Conservation (phyloP, 1,140 invertebrate genomes). For the Coptotermes formosanus region DNA sequence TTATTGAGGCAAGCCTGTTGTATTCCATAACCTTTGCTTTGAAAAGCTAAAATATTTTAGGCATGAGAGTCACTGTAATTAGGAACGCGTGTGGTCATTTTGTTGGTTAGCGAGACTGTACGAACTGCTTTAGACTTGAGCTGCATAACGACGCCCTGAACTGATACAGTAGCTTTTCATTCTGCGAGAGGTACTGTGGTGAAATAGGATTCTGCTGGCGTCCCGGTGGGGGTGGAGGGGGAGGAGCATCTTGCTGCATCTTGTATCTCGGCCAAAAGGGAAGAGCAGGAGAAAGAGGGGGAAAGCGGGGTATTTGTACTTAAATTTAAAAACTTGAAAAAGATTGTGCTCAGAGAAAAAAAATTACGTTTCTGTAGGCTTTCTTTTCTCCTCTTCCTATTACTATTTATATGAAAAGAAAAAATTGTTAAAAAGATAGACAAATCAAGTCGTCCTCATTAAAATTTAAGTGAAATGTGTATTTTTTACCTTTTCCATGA, state of each 20-base stretch:
- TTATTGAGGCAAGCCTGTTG: no score
- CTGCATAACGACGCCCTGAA: neutral
- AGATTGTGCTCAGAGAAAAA: neutral
- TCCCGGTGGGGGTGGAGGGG: neutral
- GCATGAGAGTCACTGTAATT: no score
- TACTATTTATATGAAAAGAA: neutral
- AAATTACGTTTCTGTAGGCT: neutral
- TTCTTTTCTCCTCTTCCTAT: neutral
- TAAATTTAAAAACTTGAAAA: constrained; percentile 16
- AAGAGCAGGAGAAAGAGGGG: no score
- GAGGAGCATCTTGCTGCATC: no score
- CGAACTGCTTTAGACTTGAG: neutral
- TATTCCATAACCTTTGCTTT: no score
- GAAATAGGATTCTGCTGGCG: neutral
- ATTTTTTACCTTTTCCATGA: constrained; percentile 13
- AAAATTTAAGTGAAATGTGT: constrained; percentile 13
- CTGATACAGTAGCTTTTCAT: neutral
- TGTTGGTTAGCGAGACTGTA: neutral
- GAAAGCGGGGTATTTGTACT: neutral
- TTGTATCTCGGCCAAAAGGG: no score
- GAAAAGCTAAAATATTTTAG: no score
- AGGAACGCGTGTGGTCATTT: neutral
- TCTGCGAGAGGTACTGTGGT: neutral
- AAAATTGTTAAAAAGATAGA: neutral
- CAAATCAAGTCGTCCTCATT: constrained; percentile 2